Conservation (phyloP, 2,888 invertebrate species). For the Netelia inedita region DNA sequence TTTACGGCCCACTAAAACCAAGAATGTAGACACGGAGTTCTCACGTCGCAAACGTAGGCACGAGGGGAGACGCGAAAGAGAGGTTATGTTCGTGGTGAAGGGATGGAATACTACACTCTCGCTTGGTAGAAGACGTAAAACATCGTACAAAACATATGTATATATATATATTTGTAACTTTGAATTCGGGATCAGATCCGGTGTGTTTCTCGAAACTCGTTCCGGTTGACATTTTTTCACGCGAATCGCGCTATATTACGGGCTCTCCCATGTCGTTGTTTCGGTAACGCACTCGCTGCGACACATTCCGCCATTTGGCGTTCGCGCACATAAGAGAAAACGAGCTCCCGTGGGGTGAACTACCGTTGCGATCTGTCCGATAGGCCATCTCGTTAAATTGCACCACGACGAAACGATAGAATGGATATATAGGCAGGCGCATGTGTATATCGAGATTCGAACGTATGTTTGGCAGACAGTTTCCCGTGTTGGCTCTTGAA, state of each 20-base stretch:
- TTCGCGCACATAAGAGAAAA: not conserved
- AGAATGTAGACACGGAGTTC: constrained; percentile 10
- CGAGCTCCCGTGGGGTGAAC: constrained; percentile 5
- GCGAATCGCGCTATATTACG: not conserved
- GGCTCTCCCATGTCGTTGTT: not conserved
- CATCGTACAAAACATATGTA: not conserved
- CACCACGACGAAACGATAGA: not conserved
- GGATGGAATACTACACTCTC: constrained; percentile 1
- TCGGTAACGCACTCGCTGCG: not conserved
- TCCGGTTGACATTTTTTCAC: constrained; percentile 10
- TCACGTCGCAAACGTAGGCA: not conserved
- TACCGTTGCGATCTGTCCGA: not conserved
- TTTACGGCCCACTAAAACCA: constrained; percentile 21
- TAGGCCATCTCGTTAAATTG: constrained; percentile 7
- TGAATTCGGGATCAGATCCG: not conserved
- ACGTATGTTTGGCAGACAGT: constrained; percentile 1
- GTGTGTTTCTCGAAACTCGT: constrained; percentile 8
- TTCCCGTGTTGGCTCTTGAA: not conserved
- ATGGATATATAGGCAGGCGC: not conserved
- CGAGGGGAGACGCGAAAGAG: not conserved
- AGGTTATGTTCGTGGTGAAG: not conserved
- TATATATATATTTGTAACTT: too few relatives aligned
- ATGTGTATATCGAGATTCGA: not conserved
- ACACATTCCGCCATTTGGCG: not conserved
- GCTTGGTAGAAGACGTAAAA: not conserved